Evolutionary conservation across 2,888 invertebrate genomes (phyloP).

Genomic region (Ptycholaimellus sp.): DNA sequence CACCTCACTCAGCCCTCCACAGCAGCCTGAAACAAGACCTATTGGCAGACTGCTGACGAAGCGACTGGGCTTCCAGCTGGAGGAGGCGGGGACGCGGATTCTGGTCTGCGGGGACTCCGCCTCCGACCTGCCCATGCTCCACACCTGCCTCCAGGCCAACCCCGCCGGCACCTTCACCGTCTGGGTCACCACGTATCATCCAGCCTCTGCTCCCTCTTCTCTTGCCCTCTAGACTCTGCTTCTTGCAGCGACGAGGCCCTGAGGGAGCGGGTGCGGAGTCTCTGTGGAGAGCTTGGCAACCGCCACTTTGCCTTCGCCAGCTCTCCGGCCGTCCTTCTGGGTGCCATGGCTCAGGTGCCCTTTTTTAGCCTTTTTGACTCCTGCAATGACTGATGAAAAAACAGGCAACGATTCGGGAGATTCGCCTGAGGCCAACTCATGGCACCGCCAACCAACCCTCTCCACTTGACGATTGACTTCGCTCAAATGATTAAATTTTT

Average conservation of each 20-base stretch:
- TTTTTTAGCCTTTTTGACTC: too few relatives aligned
- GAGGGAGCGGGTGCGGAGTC: too few relatives aligned
- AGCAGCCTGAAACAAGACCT: too few relatives aligned
- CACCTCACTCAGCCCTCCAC: too few relatives aligned
- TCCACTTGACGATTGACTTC: too few relatives aligned
- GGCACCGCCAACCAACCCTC: too few relatives aligned
- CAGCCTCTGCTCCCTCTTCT: too few relatives aligned
- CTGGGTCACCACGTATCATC: constrained; percentile 22
- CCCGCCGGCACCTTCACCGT: constrained; percentile 19
- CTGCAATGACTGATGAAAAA: too few relatives aligned
- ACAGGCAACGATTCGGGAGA: constrained; percentile 25
- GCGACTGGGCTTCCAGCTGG: constrained; percentile 17
- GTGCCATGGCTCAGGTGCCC: constrained; percentile 26
- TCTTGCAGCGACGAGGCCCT: constrained; percentile 11
- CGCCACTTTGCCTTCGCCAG: constrained; percentile 21
- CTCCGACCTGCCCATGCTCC: constrained; percentile 23
- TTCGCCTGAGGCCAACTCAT: too few relatives aligned
- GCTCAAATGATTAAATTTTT: too few relatives aligned
- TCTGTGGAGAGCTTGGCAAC: constrained; percentile 17
- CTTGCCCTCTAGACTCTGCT: too few relatives aligned
- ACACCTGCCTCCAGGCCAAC: constrained; percentile 17
- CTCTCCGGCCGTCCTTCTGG: constrained; percentile 23
- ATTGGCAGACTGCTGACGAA: constrained; percentile 17
- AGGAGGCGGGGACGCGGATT: constrained; percentile 20
- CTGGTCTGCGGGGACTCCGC: constrained; percentile 23